phyloP scores from a whole-genome alignment of 2,888 invertebrate genomes.

The Tenodera sinensis region DNA sequence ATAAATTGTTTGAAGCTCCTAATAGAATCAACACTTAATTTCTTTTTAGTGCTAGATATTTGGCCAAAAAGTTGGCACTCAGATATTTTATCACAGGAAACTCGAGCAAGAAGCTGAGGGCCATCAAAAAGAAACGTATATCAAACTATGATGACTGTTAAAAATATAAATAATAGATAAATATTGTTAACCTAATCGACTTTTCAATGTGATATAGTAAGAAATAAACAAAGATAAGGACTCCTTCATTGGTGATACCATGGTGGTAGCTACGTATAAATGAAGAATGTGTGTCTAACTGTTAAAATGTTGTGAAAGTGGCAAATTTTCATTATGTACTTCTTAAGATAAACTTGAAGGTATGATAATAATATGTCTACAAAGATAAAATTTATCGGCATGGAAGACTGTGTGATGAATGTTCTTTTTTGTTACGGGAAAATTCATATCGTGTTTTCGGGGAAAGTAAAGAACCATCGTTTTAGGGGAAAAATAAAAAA shows the following conservation, averaged over 20 bases:
- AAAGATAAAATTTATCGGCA: neutral
- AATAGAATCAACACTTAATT: no score
- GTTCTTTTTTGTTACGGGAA: constrained; percentile 6
- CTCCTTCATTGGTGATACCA: neutral
- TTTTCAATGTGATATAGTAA: neutral
- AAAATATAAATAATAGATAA: neutral
- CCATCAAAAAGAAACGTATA: neutral
- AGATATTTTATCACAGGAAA: no score
- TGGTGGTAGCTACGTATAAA: neutral
- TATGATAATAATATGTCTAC: neutral
- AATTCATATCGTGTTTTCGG: constrained; percentile 13
- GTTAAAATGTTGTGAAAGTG: neutral
- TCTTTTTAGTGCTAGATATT: no score
- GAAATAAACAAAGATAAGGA: neutral
- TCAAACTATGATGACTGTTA: neutral
- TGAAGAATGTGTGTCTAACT: neutral
- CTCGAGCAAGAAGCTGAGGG: neutral
- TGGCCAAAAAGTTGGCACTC: no score
- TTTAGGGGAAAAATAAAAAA: neutral
- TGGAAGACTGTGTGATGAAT: neutral
- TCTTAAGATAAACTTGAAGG: neutral
- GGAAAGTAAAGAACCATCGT: neutral
- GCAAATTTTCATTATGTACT: neutral
- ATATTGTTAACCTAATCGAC: neutral
- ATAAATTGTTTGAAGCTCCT: no score